These are phyloP conservation scores for Leucoraja ocellata DNA, from an alignment of 2,797 vertebrate genomes.

Conservation along the genomic window DNA sequence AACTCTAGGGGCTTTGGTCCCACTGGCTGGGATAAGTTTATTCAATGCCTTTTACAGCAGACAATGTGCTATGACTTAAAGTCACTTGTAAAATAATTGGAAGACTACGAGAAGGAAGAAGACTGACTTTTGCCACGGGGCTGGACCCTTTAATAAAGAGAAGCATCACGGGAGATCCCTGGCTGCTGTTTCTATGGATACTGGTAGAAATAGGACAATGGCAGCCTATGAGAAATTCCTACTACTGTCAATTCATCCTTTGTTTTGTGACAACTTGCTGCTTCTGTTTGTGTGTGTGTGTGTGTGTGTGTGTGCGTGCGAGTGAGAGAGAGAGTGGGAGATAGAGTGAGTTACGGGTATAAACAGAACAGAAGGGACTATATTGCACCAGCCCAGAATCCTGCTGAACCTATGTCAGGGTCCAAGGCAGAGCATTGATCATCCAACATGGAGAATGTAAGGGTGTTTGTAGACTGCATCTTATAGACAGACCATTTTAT, in stretches of 20 bases:
- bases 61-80: conserved; percentile 30
- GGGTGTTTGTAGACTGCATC: neutral
- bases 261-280: conserved; percentile 34
- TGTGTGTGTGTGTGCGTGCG: too few relatives aligned
- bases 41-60: conserved; percentile 18
- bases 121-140: conserved; percentile 27
- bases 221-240: conserved; percentile 32
- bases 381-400: conserved; percentile 6
- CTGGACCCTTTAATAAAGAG: conserved; percentile 28
- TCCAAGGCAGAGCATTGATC: neutral
- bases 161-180: conserved; percentile 18
- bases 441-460: neutral
- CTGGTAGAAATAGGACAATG: conserved; percentile 28
- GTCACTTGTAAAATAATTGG: conserved; percentile 32
- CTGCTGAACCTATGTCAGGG: neutral
- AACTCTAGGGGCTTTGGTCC: conserved; percentile 3
- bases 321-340: neutral
- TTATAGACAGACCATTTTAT: neutral
- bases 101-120: conserved; percentile 21
- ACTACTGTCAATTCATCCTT: conserved; percentile 26
- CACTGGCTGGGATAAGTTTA: conserved; percentile 22
- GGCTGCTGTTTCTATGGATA: conserved; percentile 26
- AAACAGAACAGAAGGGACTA: neutral
- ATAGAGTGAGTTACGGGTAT: conserved; percentile 32
- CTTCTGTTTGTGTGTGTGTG: conserved; percentile 9